A percentile compares a stretch with the other conserved stretches of the same genome.
These are phyloP conservation scores for Patella caerulea DNA, from an alignment of 2,888 invertebrate genomes.

Conservation along the genomic window DNA sequence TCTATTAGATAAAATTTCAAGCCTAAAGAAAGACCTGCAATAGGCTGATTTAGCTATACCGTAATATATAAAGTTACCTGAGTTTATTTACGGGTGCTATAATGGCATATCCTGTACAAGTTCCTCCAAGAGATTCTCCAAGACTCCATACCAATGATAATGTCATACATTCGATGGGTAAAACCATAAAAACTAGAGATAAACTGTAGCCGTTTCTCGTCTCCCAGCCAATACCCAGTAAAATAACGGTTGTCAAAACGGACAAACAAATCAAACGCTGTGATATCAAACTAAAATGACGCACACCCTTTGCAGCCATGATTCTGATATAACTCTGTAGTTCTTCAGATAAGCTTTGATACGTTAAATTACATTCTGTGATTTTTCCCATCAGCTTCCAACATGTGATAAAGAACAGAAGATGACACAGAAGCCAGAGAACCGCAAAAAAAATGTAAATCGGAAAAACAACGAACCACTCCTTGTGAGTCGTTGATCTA, in stretches of 20 bases:
- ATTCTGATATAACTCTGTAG: conserved; percentile 59
- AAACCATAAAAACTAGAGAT: conserved; percentile 56
- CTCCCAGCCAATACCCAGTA: conserved; percentile 66
- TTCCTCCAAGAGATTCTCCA: conserved; percentile 68
- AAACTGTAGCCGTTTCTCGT: conserved; percentile 63
- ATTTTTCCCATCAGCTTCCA: conserved; percentile 68
- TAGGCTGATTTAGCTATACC: too few species aligned
- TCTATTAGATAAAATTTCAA: too few species aligned
- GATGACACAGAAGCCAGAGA: conserved; percentile 67
- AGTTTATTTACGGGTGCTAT: conserved; percentile 66
- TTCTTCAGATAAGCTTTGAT: conserved; percentile 47
- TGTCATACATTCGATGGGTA: conserved; percentile 64
- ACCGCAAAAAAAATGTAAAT: conserved; percentile 59
- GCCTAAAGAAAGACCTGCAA: too few species aligned
- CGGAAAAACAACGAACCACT: conserved; percentile 71
- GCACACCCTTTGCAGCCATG: conserved; percentile 69
- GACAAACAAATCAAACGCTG: conserved; percentile 63
- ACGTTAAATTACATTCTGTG: conserved; percentile 60
- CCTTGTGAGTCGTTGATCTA: conserved; percentile 66
- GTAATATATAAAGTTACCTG: conserved; percentile 48
- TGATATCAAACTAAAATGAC: conserved; percentile 69
- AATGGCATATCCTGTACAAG: conserved; percentile 69
- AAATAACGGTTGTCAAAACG: conserved; percentile 57
- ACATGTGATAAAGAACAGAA: conserved; percentile 61
- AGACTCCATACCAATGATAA: conserved; percentile 67